phyloP scores from a whole-genome alignment of 2,797 vertebrate genomes.

The Epinephelus awoara region DNA sequence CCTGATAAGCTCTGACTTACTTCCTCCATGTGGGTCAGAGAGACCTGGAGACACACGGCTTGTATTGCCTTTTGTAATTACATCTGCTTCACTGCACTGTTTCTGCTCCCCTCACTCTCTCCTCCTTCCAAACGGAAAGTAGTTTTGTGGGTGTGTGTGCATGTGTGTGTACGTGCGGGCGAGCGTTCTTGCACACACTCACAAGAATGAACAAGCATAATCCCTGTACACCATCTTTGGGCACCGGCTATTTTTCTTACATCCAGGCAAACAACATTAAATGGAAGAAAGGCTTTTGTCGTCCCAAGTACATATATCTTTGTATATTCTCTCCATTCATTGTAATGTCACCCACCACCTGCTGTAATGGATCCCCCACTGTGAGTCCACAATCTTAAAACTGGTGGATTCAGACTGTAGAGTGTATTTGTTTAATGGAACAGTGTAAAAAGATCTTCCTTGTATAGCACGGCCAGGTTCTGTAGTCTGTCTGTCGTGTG shows the following conservation, averaged over 20 bases:
- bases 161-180: conserved; percentile 27
- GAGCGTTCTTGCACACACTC: conserved; percentile 15
- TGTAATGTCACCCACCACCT: conserved; percentile 33
- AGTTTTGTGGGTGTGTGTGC: conserved; percentile 48
- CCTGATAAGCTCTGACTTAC: conserved; percentile 84
- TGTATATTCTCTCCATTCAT: conserved; percentile 43
- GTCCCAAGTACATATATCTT: conserved; percentile 37
- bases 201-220: conserved; percentile 42
- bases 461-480: not conserved
- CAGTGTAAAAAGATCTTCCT: not conserved
- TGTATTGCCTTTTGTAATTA: conserved; percentile 84
- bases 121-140: conserved; percentile 46
- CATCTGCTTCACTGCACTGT: conserved; percentile 77
- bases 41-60: conserved; percentile 71
- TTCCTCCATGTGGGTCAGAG: conserved; percentile 77
- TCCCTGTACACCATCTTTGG: conserved; percentile 50
- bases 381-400: conserved; percentile 24
- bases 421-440: conserved; percentile 20
- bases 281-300: conserved; percentile 54
- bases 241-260: conserved; percentile 48
- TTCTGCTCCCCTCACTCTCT: conserved; percentile 61
- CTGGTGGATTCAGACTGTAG: conserved; percentile 8
- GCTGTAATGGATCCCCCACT: conserved; percentile 35
- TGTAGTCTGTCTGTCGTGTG: not conserved
- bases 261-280: conserved; percentile 53